Evolutionary conservation across 2,797 vertebrate species (phyloP).

Genomic region (Gambusia yucatana): DNA sequence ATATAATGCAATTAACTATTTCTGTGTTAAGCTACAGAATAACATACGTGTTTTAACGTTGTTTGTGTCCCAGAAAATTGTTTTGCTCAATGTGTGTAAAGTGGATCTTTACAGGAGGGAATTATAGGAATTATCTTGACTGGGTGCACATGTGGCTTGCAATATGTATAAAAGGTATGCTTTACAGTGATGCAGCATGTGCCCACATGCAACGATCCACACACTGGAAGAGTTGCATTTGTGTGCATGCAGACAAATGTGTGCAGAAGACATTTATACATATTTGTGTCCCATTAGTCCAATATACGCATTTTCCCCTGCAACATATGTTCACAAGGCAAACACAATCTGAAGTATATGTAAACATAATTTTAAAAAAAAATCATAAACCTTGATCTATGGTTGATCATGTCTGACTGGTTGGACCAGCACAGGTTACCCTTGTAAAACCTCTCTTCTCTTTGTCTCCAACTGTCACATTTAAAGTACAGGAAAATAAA

Average conservation of each 20-base stretch:
- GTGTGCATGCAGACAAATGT: not conserved
- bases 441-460: conserved; percentile 11
- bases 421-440: conserved; percentile 32
- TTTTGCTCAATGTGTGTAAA: not conserved
- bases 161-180: not conserved
- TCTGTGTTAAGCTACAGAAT: too few species aligned
- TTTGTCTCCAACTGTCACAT: conserved; percentile 26
- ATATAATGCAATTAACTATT: too few species aligned
- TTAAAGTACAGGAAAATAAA: not conserved
- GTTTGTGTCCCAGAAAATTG: too few species aligned
- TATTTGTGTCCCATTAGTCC: not conserved
- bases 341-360: conserved; percentile 2
- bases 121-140: not conserved
- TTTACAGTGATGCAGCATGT: not conserved
- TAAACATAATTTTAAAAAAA: not conserved
- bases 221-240: not conserved
- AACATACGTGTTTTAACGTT: not conserved
- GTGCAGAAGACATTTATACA: not conserved
- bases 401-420: conserved; percentile 37
- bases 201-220: not conserved
- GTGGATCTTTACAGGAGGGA: not conserved
- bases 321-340: not conserved
- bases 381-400: not conserved
- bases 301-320: not conserved
- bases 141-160: not conserved